Percentiles rank a stretch among this genome's conserved stretches.
These are phyloP conservation scores for Neoarius graeffei DNA, from an alignment of 2,113 vertebrate genomes.

Conservation along the genomic window DNA sequence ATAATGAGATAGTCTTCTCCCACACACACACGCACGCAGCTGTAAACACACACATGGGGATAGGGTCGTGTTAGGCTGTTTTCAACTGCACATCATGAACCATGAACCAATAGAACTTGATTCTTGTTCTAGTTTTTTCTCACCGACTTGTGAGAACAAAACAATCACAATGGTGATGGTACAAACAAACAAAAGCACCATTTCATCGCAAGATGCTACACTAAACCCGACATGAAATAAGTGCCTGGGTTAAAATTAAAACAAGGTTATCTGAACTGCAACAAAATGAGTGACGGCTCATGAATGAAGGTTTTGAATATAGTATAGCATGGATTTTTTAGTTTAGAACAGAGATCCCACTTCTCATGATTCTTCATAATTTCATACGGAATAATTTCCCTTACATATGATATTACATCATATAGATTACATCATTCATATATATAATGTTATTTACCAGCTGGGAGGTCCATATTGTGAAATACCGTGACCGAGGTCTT, in stretches of 20 bases:
- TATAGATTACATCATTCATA: no score
- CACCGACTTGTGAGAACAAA: not conserved
- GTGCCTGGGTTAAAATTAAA: not conserved
- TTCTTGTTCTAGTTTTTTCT: not conserved
- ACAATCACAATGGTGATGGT: not conserved
- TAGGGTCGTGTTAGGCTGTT: not conserved
- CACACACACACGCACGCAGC: not conserved
- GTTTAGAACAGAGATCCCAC: not conserved
- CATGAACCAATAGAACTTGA: not conserved
- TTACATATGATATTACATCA: no score
- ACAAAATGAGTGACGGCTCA: not conserved
- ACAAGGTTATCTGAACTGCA: not conserved
- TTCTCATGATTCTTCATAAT: not conserved
- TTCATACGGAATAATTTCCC: not conserved
- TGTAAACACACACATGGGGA: not conserved
- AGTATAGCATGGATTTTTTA: not conserved
- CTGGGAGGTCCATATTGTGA: no score
- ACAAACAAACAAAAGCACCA: not conserved
- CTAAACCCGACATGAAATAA: not conserved
- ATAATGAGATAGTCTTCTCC: not conserved
- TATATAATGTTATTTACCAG: no score
- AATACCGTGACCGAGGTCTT: no score
- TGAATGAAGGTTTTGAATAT: not conserved
- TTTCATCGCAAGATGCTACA: not conserved
- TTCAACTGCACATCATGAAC: slow-evolving; percentile 1